These are phyloP conservation scores for Aplysia californica DNA, from an alignment of 1,140 invertebrate genomes.

Conservation along the genomic window DNA sequence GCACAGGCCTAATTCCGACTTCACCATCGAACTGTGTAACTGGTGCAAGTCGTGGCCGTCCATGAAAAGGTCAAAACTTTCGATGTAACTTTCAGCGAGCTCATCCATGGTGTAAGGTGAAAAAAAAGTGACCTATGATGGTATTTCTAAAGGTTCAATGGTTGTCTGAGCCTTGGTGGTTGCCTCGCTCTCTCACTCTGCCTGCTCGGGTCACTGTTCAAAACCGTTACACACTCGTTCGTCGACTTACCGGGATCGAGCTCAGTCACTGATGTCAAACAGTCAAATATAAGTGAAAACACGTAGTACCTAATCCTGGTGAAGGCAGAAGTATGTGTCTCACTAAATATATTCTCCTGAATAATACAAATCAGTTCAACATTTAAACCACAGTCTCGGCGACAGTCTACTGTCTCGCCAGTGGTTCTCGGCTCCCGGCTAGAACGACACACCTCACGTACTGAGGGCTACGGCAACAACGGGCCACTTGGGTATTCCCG, in stretches of 20 bases:
- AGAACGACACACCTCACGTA: background rate
- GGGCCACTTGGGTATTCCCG: slow-evolving; percentile 3
- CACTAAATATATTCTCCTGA: too few species aligned
- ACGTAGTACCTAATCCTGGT: too few species aligned
- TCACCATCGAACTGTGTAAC: slow-evolving; percentile 44
- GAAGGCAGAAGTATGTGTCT: too few species aligned
- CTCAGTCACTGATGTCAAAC: too few species aligned
- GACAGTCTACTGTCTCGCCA: too few species aligned
- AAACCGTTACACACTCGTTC: too few species aligned
- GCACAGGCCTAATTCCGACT: slow-evolving; percentile 23
- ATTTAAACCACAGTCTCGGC: too few species aligned
- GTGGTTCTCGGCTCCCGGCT: background rate
- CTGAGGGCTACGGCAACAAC: slow-evolving; percentile 25
- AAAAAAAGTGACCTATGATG: slow-evolving; percentile 7
- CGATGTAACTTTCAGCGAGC: slow-evolving; percentile 59
- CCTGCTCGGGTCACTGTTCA: too few species aligned
- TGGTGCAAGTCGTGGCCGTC: slow-evolving; percentile 48
- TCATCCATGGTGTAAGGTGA: slow-evolving; percentile 32
- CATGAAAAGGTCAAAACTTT: slow-evolving; percentile 57
- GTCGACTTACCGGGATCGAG: too few species aligned
- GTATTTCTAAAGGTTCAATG: slow-evolving; percentile 16
- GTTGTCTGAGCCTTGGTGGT: slow-evolving; percentile 37
- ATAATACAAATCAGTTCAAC: too few species aligned
- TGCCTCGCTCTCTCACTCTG: slow-evolving; percentile 40
- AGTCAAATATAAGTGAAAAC: too few species aligned